Conservation (phyloP, 2,888 invertebrate species). For the Acleris literana region DNA sequence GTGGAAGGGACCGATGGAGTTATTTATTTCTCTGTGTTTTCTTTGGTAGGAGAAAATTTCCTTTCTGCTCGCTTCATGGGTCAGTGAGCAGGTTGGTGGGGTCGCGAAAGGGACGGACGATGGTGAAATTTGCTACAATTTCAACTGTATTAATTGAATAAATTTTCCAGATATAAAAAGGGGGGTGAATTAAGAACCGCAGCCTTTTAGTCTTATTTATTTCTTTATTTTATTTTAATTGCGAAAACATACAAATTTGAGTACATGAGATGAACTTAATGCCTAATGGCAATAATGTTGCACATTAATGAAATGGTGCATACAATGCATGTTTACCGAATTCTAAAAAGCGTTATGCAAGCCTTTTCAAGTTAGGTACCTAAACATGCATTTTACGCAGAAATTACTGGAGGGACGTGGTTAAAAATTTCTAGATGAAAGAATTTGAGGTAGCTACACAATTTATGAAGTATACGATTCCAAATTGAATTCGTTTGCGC, state of each 20-base stretch:
- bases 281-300: too few species aligned
- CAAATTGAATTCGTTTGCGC: too few species aligned
- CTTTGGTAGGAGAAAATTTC: constrained; percentile 80
- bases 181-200: not conserved
- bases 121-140: constrained; percentile 43
- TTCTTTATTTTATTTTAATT: too few species aligned
- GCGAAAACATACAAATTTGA: too few species aligned
- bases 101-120: constrained; percentile 43
- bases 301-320: too few species aligned
- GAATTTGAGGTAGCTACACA: too few species aligned
- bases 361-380: not conserved
- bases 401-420: not conserved
- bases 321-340: too few species aligned
- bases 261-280: too few species aligned
- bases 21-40: constrained; percentile 83
- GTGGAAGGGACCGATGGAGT: constrained; percentile 80
- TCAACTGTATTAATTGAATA: not conserved
- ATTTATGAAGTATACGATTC: too few species aligned
- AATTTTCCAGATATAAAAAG: not conserved
- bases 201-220: too few species aligned
- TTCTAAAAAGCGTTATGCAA: too few species aligned
- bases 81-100: constrained; percentile 79
- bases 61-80: constrained; percentile 83
- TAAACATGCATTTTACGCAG: not conserved
- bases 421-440: too few species aligned